Conservation (phyloP, 1,140 invertebrate species). For the Dendrolimus punctatus region DNA sequence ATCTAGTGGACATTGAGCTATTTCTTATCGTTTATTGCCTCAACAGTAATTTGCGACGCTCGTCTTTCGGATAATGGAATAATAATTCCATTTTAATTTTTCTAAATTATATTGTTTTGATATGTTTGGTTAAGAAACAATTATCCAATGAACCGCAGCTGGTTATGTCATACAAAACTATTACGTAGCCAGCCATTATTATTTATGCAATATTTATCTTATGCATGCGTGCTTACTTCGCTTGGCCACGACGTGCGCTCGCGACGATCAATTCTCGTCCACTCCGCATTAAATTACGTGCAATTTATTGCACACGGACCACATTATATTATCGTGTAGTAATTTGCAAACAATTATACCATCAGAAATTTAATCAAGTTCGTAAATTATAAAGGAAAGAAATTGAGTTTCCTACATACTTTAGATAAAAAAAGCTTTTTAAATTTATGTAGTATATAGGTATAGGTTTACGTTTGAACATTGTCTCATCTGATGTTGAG, state of each 20-base stretch:
- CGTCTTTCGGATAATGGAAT: slow-evolving; percentile 1
- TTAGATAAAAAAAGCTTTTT: too few species aligned
- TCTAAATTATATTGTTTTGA: slow-evolving; percentile 19
- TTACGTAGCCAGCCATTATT: slow-evolving; percentile 12
- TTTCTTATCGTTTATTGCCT: too few species aligned
- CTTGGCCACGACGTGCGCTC: slow-evolving; percentile 6
- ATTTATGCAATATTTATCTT: slow-evolving; percentile 34
- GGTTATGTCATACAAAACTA: slow-evolving; percentile 14
- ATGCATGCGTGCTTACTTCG: slow-evolving; percentile 13
- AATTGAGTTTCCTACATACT: neutral
- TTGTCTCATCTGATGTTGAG: too few species aligned
- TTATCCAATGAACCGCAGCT: slow-evolving; percentile 22
- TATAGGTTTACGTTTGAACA: too few species aligned
- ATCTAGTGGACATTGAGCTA: too few species aligned
- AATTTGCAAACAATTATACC: slow-evolving; percentile 48
- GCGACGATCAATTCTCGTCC: slow-evolving; percentile 9
- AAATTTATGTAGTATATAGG: too few species aligned
- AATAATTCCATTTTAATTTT: slow-evolving; percentile 16
- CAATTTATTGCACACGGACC: slow-evolving; percentile 42
- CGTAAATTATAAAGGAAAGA: slow-evolving; percentile 10
- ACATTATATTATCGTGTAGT: slow-evolving; percentile 40
- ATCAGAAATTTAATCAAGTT: slow-evolving; percentile 28
- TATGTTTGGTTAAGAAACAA: slow-evolving; percentile 1
- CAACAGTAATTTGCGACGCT: too few species aligned
- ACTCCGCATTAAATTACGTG: slow-evolving; percentile 36